Conservation (phyloP, 35 echinoderm and acorn worm species). For the Ptychodera flava region DNA sequence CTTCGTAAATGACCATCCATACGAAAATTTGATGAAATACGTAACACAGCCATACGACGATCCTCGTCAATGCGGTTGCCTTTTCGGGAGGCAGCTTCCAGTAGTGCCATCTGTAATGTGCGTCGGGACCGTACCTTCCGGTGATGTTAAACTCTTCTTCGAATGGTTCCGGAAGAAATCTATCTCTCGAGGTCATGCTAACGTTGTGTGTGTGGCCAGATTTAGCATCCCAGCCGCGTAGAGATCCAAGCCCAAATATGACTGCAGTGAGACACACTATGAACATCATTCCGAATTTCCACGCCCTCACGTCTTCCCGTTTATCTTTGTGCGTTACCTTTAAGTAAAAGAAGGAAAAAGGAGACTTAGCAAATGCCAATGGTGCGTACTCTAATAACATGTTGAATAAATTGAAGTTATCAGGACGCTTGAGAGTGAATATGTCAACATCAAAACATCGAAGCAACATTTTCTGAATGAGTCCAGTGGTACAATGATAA, state of each 20-base stretch:
- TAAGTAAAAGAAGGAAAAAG: too few species aligned
- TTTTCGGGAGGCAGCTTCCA: constrained; percentile 65
- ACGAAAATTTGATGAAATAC: constrained; percentile 67
- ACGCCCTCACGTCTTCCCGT: constrained; percentile 48
- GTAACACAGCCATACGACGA: constrained; percentile 72
- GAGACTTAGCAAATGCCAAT: not conserved
- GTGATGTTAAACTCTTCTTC: constrained; percentile 36
- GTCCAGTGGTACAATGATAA: not conserved
- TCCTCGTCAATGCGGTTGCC: constrained; percentile 41
- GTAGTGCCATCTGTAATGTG: constrained; percentile 72
- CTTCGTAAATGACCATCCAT: constrained; percentile 66
- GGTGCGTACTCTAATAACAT: not conserved
- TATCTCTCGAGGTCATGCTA: constrained; percentile 45
- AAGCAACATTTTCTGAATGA: not conserved
- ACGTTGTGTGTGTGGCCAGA: constrained; percentile 68
- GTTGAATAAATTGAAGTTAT: not conserved
- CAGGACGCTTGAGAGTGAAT: not conserved
- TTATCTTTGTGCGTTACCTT: too few species aligned
- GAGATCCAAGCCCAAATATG: constrained; percentile 42
- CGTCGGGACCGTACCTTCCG: constrained; percentile 41
- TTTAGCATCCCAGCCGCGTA: constrained; percentile 70
- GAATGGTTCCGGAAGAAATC: constrained; percentile 70
- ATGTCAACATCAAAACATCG: not conserved
- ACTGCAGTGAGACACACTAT: constrained; percentile 34
- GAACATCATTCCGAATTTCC: constrained; percentile 61